A percentile compares a stretch with the other conserved stretches of the same genome.
Conservation (phyloP, 2,797 vertebrate genomes). For the Dermochelys coriacea region DNA sequence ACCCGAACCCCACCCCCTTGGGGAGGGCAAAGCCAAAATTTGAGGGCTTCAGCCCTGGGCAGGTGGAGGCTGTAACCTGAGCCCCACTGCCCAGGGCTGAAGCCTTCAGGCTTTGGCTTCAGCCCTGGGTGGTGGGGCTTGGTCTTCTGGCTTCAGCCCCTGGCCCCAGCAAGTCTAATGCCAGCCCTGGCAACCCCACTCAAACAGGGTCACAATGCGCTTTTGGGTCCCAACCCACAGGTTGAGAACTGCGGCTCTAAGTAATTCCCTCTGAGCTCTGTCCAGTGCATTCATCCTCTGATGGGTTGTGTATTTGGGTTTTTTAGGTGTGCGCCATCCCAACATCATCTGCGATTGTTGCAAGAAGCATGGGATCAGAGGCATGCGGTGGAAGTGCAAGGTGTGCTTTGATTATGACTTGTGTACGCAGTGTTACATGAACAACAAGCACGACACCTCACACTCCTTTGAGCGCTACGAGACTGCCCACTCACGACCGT, state of each 20-base stretch:
- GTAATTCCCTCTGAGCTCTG: rapidly evolving
- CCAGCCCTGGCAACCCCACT: too few relatives aligned
- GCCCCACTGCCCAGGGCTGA: too few relatives aligned
- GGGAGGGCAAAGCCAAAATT: too few relatives aligned
- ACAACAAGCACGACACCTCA: conserved; percentile 93
- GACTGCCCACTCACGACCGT: conserved; percentile 96
- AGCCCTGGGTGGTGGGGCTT: too few relatives aligned
- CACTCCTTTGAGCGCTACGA: conserved; percentile 97
- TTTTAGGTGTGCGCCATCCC: conserved; percentile 94
- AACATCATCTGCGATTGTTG: conserved; percentile 99
- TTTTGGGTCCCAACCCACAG: too few relatives aligned
- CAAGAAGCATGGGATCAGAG: conserved; percentile 97
- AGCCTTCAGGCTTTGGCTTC: too few relatives aligned
- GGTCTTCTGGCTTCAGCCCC: too few relatives aligned
- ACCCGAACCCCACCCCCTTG: too few relatives aligned
- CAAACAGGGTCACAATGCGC: too few relatives aligned
- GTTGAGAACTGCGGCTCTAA: background rate
- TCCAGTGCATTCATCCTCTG: background rate
- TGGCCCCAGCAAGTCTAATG: too few relatives aligned
- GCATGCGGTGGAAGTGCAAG: conserved; percentile 99
- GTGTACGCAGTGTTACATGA: conserved; percentile 99
- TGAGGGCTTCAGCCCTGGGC: too few relatives aligned
- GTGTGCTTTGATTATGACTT: conserved; percentile 98
- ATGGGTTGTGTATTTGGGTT: background rate
- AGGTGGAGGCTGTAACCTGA: too few relatives aligned